Evolutionary conservation across 2,888 invertebrate genomes (phyloP), one percentile per base, ranked within the genome.

Genomic region (Cacoxenus indagator): DNA sequence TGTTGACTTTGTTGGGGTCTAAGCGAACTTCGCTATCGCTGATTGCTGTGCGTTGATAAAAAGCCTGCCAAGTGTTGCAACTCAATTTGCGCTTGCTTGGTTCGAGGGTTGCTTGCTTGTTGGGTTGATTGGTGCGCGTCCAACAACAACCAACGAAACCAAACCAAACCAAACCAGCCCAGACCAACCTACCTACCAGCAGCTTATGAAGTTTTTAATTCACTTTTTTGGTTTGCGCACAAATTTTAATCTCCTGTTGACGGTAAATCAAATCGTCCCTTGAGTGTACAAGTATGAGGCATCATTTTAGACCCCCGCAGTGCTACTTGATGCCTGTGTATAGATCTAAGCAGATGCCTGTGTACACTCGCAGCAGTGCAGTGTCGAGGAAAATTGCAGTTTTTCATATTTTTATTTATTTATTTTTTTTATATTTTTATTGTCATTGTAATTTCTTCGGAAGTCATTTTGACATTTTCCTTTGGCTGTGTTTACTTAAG

Each of bases 51-150:
- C 82, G 82, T 78, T 81, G 81, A 81, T 81, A 81, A 81, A 81
- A 80, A 78, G n/a, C 78, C 82, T 81, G 82, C 82, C 81, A 82
- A 81, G 80, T 81, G 78, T 79, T 81, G 79, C 76, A 83, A 83
- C 83, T 84, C 81, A 75, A 76, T 83, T 77, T 77, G 78, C 71
- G 72, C 29, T 29, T 11, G 11, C 29, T 8, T n/a, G 48, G 8
- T 2, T 27, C 11, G 61, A 62, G 61, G 61, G 61, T 62, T 62
- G 61, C 14, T 17, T 8, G 29, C 29, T 26, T 59, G 54, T 9
- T 19, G 48, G n/a, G 48, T 48, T 14, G 17, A 17, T 3, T 17
- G 11, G 48, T 48, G 11, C 9, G 29, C 57, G 17, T 27, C 57
- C 43, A 24, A 26, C n/a, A 22, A 19, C 24, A n/a, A n/a, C n/a